These are phyloP conservation scores for Lineus longissimus DNA, from an alignment of 1,140 invertebrate species.

Conservation along the genomic window DNA sequence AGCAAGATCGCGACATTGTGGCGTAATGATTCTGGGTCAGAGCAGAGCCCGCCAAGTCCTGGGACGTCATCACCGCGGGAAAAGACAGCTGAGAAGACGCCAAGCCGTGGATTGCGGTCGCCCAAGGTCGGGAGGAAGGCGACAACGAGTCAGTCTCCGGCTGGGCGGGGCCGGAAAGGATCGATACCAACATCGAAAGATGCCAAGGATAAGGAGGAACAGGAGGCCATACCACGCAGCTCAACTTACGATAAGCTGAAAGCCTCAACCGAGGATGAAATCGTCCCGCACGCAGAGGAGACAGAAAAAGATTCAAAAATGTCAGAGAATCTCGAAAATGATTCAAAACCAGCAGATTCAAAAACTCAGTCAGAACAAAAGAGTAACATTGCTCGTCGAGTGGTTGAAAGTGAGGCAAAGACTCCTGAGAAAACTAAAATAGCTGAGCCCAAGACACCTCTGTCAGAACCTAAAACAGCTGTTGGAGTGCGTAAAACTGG, in stretches of 20 bases:
- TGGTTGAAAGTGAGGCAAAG: too few species aligned
- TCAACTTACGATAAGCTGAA: conserved; percentile 4
- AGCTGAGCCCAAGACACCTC: too few species aligned
- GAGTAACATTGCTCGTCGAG: too few species aligned
- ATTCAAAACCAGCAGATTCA: too few species aligned
- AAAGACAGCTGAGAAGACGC: neutral
- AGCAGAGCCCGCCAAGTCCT: neutral
- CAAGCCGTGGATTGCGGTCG: neutral
- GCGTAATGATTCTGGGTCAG: conserved; percentile 64
- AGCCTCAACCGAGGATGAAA: too few species aligned
- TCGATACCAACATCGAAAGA: neutral
- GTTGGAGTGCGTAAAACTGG: too few species aligned
- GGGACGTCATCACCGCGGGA: neutral
- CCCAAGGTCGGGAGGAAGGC: neutral
- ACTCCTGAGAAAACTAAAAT: too few species aligned
- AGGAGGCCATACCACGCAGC: neutral
- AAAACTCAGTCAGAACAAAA: too few species aligned
- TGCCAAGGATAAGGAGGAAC: neutral
- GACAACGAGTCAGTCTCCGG: neutral
- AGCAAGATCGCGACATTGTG: conserved; percentile 85
- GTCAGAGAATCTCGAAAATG: too few species aligned
- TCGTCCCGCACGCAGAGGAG: too few species aligned
- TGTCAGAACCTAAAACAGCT: too few species aligned
- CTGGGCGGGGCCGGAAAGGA: neutral
- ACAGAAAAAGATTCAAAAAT: too few species aligned